Evolutionary conservation across 1,140 invertebrate species (phyloP).

Genomic region (Papilio machaon): DNA sequence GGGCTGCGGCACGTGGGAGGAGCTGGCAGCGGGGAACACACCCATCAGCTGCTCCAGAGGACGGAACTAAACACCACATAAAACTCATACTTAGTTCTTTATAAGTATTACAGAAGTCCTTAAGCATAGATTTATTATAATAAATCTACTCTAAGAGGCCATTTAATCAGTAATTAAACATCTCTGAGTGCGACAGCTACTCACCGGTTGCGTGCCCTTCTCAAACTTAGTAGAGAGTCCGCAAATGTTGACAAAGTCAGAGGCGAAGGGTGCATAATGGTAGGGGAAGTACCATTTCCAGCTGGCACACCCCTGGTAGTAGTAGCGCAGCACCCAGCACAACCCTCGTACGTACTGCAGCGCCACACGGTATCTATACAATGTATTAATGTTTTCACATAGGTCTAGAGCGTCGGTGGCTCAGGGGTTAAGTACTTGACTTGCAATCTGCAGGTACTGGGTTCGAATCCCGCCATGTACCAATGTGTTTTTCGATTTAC

Average conservation of each 20-base stretch:
- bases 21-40: conserved; percentile 98
- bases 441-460: too few species aligned
- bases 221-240: conserved; percentile 94
- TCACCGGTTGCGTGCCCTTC: conserved; percentile 92
- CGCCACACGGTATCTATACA: conserved; percentile 90
- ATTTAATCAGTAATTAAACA: too few species aligned
- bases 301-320: conserved; percentile 99
- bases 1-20: conserved; percentile 94
- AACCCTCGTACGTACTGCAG: conserved; percentile 97
- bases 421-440: too few species aligned
- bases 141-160: too few species aligned
- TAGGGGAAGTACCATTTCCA: conserved; percentile 99
- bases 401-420: too few species aligned
- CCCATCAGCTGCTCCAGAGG: conserved; percentile 99
- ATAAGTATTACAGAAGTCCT: too few species aligned
- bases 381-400: background rate
- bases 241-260: conserved; percentile 97
- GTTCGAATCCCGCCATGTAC: too few species aligned
- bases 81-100: background rate
- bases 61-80: conserved; percentile 87
- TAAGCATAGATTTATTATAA: background rate
- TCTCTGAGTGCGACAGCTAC: conserved; percentile 42
- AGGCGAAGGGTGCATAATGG: conserved; percentile 99
- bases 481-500: too few species aligned
- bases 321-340: conserved; percentile 99